Evolutionary conservation across 2,888 invertebrate species (phyloP), one percentile per base, ranked within the genome.

Genomic region (Omphaloscelis lunosa): DNA sequence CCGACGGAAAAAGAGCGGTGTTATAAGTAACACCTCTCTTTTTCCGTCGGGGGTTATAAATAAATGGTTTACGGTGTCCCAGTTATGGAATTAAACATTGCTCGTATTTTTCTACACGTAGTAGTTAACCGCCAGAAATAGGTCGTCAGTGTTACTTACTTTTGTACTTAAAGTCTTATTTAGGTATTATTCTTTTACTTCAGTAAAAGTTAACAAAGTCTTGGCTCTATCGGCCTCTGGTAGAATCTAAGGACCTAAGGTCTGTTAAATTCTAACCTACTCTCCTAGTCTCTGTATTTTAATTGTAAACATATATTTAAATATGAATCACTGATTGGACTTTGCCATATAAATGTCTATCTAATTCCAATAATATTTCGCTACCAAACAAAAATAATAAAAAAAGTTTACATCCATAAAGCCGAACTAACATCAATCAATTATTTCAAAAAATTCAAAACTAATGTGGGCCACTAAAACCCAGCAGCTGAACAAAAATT

Each of bases 361-460:
- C 27, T 34, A 48, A 62, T 12, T 29, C 34, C 66, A 81, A 17
- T 20, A 65, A 23, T 23, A 75, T 41, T 51, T 56, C 7, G 20
- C 7, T 69, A 12, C n/a, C 0, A 79, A 51, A 34, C 0, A 45
- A 45, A 45, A 3, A 2, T 12, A 12, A 45, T 12, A 12, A 45
- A 45, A 12, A 56, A 82, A 75, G 17, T 69, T 67, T 69, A n/a
- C 20, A n/a, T 34, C n/a, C 34, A 68, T 61, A 59, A 72, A 65
- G 11, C 39, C 29, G 68, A 53, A 77, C 45, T 39, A 67, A 63
- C 71, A 83, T 72, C 72, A 81, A 82, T 81, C 59, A 81, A 77
- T 59, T 5, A 29, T 51, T 82, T 68, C 29, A 53, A 34, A 71
- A 17, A 65, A 56, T 70, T 67, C 70, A 63, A 72, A 80, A 82